phyloP scores from a whole-genome alignment of 2,797 vertebrate species.

The Etheostoma nigrum region DNA sequence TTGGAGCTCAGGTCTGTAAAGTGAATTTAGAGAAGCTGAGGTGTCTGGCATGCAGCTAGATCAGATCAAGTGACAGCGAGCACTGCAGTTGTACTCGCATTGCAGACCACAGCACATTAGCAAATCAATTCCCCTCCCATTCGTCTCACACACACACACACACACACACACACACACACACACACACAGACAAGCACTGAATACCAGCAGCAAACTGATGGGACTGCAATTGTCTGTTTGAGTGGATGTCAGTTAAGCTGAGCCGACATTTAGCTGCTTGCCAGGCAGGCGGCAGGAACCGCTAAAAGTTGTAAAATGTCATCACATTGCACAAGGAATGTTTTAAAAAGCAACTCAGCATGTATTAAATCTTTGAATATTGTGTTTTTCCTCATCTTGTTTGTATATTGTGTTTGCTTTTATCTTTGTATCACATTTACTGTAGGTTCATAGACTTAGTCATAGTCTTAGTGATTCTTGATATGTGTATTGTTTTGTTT shows the following conservation, averaged over 20 bases:
- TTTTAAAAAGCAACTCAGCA: slow-evolving; percentile 13
- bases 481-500: background rate
- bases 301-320: slow-evolving; percentile 44
- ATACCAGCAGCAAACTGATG: slow-evolving; percentile 64
- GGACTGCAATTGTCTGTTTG: slow-evolving; percentile 68
- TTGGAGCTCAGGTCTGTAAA: slow-evolving; percentile 57
- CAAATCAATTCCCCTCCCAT: slow-evolving; percentile 68
- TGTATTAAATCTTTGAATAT: background rate
- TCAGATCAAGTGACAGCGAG: slow-evolving; percentile 77
- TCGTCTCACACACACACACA: background rate
- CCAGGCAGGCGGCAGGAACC: slow-evolving; percentile 42
- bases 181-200: slow-evolving; percentile 23
- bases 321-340: slow-evolving; percentile 37
- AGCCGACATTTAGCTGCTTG: slow-evolving; percentile 58
- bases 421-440: background rate
- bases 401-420: slow-evolving; percentile 10
- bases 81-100: slow-evolving; percentile 75
- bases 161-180: slow-evolving; percentile 41
- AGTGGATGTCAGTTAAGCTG: slow-evolving; percentile 65
- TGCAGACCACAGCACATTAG: slow-evolving; percentile 80
- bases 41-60: slow-evolving; percentile 66
- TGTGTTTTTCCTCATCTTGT: background rate
- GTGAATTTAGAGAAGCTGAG: slow-evolving; percentile 66
- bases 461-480: background rate
- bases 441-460: background rate